A percentile compares a stretch with the other conserved stretches of the same genome.
These are phyloP conservation scores for Tenthredo notha DNA, from an alignment of 2,888 invertebrate genomes.

Conservation along the genomic window DNA sequence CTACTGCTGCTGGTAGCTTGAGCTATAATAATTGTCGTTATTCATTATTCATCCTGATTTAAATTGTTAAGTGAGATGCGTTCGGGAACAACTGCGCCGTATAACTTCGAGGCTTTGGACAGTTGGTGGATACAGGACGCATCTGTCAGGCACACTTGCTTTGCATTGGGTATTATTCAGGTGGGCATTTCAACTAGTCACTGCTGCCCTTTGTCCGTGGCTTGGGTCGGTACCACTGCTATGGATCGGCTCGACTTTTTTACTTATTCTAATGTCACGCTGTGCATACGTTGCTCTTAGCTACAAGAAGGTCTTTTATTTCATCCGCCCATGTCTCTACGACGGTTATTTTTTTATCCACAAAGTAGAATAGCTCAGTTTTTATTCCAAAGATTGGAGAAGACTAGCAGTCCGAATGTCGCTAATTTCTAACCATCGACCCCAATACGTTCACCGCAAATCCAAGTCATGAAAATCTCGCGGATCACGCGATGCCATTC, in stretches of 20 bases:
- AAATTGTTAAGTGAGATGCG: conserved; percentile 58
- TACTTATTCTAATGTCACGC: conserved; percentile 43
- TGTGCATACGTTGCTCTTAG: conserved; percentile 8
- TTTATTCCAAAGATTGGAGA: neutral
- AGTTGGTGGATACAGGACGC: conserved; percentile 52
- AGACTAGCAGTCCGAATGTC: neutral
- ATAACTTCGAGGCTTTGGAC: conserved; percentile 23
- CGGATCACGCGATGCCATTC: neutral
- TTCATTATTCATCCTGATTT: conserved; percentile 66
- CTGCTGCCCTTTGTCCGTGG: conserved; percentile 28
- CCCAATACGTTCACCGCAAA: neutral
- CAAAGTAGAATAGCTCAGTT: neutral
- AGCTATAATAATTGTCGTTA: conserved; percentile 63
- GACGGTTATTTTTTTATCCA: neutral
- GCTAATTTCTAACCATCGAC: neutral
- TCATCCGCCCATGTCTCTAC: neutral
- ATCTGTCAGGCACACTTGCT: conserved; percentile 52
- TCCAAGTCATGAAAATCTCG: neutral
- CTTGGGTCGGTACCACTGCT: conserved; percentile 9
- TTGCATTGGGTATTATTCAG: conserved; percentile 50
- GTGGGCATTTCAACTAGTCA: conserved; percentile 51
- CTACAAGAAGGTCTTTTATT: neutral
- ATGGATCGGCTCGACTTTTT: conserved; percentile 28
- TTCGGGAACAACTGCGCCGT: conserved; percentile 42
- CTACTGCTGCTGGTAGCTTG: neutral